These are phyloP conservation scores for Cephonodes hylas DNA, from an alignment of 2,888 invertebrate species.

Conservation along the genomic window DNA sequence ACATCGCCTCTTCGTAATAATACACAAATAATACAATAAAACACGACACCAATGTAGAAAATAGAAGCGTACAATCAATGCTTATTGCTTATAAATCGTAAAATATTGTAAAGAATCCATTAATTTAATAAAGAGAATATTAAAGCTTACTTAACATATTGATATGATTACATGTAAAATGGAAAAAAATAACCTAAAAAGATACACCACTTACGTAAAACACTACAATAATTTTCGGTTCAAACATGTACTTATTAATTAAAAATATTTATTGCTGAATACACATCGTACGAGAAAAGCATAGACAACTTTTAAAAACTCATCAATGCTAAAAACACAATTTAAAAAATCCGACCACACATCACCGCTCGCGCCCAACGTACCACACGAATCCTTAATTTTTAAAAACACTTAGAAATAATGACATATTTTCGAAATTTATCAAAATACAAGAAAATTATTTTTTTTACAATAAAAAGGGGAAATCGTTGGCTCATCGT, in stretches of 20 bases:
- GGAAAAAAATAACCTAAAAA: slow-evolving; percentile 32
- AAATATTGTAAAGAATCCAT: slow-evolving; percentile 31
- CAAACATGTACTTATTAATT: neutral
- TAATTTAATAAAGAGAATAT: slow-evolving; percentile 23
- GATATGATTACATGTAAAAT: slow-evolving; percentile 60
- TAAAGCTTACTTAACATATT: slow-evolving; percentile 55
- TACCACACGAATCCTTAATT: neutral
- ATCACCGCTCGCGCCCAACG: neutral
- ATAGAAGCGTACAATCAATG: slow-evolving; percentile 57
- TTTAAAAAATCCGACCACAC: neutral
- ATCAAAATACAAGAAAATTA: slow-evolving; percentile 10
- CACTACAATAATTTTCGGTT: neutral
- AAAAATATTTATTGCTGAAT: neutral
- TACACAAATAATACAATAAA: slow-evolving; percentile 13
- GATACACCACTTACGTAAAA: neutral
- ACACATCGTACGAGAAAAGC: neutral
- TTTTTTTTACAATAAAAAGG: slow-evolving; percentile 1
- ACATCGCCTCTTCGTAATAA: slow-evolving; percentile 6
- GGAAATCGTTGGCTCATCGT: neutral
- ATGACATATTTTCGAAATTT: neutral
- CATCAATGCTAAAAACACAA: neutral
- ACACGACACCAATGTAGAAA: slow-evolving; percentile 47
- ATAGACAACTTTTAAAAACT: neutral
- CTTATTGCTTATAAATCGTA: slow-evolving; percentile 56
- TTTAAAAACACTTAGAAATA: slow-evolving; percentile 16